phyloP scores from a whole-genome alignment of 2,888 invertebrate species.

The Serripes groenlandicus region DNA sequence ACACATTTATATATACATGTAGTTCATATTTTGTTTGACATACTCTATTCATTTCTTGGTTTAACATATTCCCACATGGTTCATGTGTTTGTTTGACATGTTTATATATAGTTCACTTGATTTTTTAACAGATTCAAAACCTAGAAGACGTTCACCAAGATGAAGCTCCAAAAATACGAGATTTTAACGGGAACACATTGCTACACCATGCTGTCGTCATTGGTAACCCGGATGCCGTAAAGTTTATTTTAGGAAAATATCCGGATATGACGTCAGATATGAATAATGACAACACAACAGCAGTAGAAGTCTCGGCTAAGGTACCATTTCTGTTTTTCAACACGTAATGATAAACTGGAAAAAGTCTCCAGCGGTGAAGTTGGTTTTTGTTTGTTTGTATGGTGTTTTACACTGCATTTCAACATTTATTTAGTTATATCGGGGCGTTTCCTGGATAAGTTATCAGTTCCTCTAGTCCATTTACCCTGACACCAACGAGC shows the following conservation, averaged over 20 bases:
- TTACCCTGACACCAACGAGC: too few relatives aligned
- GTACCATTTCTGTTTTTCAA: too few relatives aligned
- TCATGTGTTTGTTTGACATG: background rate
- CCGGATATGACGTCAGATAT: conserved; percentile 63
- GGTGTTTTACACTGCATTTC: too few relatives aligned
- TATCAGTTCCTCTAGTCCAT: too few relatives aligned
- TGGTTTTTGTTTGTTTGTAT: too few relatives aligned
- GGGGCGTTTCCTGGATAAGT: too few relatives aligned
- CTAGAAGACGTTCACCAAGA: conserved; percentile 54
- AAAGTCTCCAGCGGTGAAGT: too few relatives aligned
- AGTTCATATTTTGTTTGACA: background rate
- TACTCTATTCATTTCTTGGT: background rate
- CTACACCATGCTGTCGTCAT: conserved; percentile 64
- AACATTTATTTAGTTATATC: too few relatives aligned
- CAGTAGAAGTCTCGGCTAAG: conserved; percentile 60
- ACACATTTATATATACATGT: background rate
- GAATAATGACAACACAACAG: conserved; percentile 58
- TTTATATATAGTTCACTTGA: background rate
- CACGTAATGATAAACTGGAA: too few relatives aligned
- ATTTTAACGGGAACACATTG: conserved; percentile 64
- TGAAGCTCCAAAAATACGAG: conserved; percentile 53
- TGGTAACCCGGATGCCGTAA: conserved; percentile 51
- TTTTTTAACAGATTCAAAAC: conserved; percentile 44
- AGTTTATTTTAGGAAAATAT: conserved; percentile 54
- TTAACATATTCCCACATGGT: background rate